Evolutionary conservation across 2,888 invertebrate species (phyloP), one percentile per base, ranked within the genome.

Genomic region (Lasioglossum villosulum): DNA sequence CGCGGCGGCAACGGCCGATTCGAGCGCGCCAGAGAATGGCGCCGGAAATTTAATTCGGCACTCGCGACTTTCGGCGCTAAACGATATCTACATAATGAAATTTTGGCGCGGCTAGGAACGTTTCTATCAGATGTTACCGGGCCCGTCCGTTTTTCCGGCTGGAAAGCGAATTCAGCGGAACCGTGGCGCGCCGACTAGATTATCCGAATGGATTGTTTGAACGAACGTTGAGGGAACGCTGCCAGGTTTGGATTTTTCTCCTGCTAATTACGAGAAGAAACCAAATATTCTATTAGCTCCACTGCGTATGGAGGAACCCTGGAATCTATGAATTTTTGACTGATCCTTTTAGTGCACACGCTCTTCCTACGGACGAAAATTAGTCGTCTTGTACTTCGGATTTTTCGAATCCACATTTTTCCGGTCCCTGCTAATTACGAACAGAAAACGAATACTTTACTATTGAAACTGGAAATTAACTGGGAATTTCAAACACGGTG

Each of bases 71-170:
- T 75, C 79, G 71, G 71, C 82, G 83, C 63, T 83, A 89, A 90
- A 88, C 80, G 83, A 89, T 88, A 86, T 66, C 85, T 88, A 80
- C 71, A 78, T 81, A 84, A 89, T 87, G 89, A 89, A 89, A 90
- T 89, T 89, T 70, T 73, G 87, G 45, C 74, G 52, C 78, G 59
- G 72, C 42, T 5, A 27, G 23, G 63, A 72, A 34, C 78, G 70
- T 63, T 77, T 71, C 80, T 66, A 75, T 84, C 59, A 71, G 75
- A 84, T 74, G 70, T 76, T 85, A 68, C 78, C 37, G 63, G 45
- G 27, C 68, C 52, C 30, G 34, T 34, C 70, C 23, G 59, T 83
- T 84, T 75, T 78, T 84, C 48, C 37, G 14, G 42, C 27, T 39
- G 30, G 16, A 42, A n/a, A 45, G n/a, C 80, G 30, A 52, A 63